phyloP scores from a whole-genome alignment of 2,888 invertebrate species.

The Dryobota labecula region DNA sequence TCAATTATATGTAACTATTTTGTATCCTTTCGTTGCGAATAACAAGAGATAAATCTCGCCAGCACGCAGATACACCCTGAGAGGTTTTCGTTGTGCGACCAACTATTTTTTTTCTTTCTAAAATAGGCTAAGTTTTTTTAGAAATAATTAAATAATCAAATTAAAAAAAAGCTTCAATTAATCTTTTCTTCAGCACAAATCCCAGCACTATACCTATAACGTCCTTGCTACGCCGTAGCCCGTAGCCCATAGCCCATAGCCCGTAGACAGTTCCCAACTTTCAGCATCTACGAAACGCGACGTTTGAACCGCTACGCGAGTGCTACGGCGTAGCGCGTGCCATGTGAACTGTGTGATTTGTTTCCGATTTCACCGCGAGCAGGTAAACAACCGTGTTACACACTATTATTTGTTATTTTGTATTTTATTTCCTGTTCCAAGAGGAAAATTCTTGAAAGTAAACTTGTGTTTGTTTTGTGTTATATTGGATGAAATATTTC shows the following conservation, averaged over 20 bases:
- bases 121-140: too few species aligned
- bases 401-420: slow-evolving; percentile 49
- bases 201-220: background rate
- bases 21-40: too few species aligned
- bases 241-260: slow-evolving; percentile 32
- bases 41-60: too few species aligned
- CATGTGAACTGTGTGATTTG: slow-evolving; percentile 79
- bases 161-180: too few species aligned
- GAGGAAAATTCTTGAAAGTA: slow-evolving; percentile 23
- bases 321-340: slow-evolving; percentile 57
- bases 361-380: slow-evolving; percentile 78
- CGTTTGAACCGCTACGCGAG: slow-evolving; percentile 46
- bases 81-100: too few species aligned
- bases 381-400: slow-evolving; percentile 74
- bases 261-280: slow-evolving; percentile 21
- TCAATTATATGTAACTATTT: too few species aligned
- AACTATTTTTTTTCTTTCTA: too few species aligned
- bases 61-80: too few species aligned
- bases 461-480: slow-evolving; percentile 5
- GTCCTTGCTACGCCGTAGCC: slow-evolving; percentile 36
- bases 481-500: background rate
- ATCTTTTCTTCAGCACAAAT: background rate
- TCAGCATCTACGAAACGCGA: too few species aligned
- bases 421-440: slow-evolving; percentile 49
- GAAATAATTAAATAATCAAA: too few species aligned